Percentiles rank a stretch among this genome's conserved stretches.
Evolutionary conservation across 2,888 invertebrate species (phyloP).

Genomic region (Zygaena filipendulae): DNA sequence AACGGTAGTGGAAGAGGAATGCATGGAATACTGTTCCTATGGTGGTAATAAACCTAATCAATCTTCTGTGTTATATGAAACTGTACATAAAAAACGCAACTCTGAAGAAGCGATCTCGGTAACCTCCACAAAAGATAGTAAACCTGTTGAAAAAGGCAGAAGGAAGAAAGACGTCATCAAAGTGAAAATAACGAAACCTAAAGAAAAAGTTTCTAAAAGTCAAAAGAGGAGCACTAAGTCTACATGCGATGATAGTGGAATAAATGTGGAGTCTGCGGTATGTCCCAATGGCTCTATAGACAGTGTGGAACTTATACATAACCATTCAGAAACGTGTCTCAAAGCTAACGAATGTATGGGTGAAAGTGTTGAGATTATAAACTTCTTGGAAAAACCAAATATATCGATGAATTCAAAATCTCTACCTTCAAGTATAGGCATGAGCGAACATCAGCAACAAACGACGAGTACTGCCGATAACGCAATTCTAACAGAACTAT

Average conservation of each 20-base stretch:
- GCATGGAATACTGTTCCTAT: slow-evolving; percentile 30
- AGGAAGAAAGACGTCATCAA: slow-evolving; percentile 48
- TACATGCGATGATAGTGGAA: slow-evolving; percentile 34
- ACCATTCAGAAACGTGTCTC: slow-evolving; percentile 54
- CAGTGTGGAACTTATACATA: slow-evolving; percentile 48
- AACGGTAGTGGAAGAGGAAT: slow-evolving; percentile 37
- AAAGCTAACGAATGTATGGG: slow-evolving; percentile 41
- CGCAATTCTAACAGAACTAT: slow-evolving; percentile 22
- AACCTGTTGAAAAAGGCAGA: no score
- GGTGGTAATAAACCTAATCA: slow-evolving; percentile 39
- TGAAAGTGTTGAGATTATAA: slow-evolving; percentile 38
- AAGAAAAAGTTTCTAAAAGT: slow-evolving; percentile 10
- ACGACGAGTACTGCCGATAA: slow-evolving; percentile 10
- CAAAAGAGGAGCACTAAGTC: slow-evolving; percentile 15
- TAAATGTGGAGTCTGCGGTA: slow-evolving; percentile 31
- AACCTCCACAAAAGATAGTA: no score
- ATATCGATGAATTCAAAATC: slow-evolving; percentile 31
- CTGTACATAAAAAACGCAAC: slow-evolving; percentile 19
- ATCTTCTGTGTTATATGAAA: slow-evolving; percentile 24
- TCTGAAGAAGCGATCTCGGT: no score
- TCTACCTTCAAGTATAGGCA: slow-evolving; percentile 16
- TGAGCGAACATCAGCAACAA: no score
- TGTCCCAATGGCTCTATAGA: slow-evolving; percentile 25
- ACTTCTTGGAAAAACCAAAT: slow-evolving; percentile 27
- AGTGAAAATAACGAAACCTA: slow-evolving; percentile 49